A percentile compares a stretch with the other conserved stretches of the same genome.
Conservation (phyloP, 2,797 vertebrate species). For the Masticophis lateralis region DNA sequence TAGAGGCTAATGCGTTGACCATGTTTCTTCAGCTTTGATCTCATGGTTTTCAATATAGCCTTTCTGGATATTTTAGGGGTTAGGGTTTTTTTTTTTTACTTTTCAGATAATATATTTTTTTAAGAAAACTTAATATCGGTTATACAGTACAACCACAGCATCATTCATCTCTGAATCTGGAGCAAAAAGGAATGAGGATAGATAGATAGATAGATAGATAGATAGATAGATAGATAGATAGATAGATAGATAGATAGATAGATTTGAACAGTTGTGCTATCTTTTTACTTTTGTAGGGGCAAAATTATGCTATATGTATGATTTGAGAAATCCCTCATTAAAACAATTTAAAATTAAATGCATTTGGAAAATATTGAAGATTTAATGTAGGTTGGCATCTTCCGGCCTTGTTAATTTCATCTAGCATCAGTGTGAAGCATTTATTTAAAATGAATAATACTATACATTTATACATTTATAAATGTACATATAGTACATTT, state of each 20-base stretch:
- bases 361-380: background rate
- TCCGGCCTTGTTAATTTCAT: background rate
- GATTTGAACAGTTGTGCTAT: background rate
- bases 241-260: too few species aligned
- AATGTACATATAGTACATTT: too few species aligned
- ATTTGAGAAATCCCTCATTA: background rate
- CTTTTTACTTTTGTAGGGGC: background rate
- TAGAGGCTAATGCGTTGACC: background rate
- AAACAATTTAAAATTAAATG: fast-evolving
- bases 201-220: background rate
- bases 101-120: background rate
- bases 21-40: slow-evolving; percentile 25
- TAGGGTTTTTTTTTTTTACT: background rate
- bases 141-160: background rate
- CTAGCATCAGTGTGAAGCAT: background rate
- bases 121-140: slow-evolving; percentile 25
- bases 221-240: too few species aligned
- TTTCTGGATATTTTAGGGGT: background rate
- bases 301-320: background rate
- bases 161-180: background rate
- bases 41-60: slow-evolving; percentile 19
- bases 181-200: background rate
- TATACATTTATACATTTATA: too few species aligned
- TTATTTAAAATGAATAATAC: background rate
- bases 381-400: background rate